Conservation (phyloP, 2,797 vertebrate genomes). For the Muscicapa striata region DNA sequence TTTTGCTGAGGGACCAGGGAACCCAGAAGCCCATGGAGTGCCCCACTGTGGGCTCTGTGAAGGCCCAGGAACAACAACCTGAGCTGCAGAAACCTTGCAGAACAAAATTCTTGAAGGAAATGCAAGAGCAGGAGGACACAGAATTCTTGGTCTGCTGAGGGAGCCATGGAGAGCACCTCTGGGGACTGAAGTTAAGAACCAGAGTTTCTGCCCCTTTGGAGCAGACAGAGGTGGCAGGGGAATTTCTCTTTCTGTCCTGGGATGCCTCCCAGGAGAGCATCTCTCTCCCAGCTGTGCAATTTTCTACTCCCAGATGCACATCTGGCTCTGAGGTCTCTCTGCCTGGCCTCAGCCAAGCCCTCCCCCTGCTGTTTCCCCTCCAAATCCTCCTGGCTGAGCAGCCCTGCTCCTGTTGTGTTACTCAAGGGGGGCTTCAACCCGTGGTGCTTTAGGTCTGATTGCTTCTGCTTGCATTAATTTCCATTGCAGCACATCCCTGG, state of each 20-base stretch:
- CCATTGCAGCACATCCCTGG: background rate
- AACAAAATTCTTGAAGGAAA: background rate
- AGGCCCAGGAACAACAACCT: background rate
- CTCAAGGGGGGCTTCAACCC: rapidly evolving
- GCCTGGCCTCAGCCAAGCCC: background rate
- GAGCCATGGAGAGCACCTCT: background rate
- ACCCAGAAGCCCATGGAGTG: background rate
- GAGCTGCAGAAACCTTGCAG: background rate
- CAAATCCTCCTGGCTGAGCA: background rate
- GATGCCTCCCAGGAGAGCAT: background rate
- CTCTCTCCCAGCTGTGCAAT: background rate
- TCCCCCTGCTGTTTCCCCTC: background rate
- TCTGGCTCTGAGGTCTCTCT: background rate
- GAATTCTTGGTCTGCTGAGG: background rate
- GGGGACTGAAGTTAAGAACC: background rate
- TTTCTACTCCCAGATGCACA: background rate
- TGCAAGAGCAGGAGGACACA: background rate
- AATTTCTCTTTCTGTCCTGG: background rate
- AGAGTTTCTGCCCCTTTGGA: background rate
- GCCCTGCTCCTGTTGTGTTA: rapidly evolving
- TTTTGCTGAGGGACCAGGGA: background rate
- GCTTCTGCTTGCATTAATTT: background rate
- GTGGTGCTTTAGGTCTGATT: background rate
- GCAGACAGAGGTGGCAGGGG: background rate
- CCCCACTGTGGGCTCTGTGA: background rate